A percentile compares a stretch with the other conserved stretches of the same genome.
phyloP scores from a whole-genome alignment of 2,888 invertebrate species.

The Chymomyza procnemis region DNA sequence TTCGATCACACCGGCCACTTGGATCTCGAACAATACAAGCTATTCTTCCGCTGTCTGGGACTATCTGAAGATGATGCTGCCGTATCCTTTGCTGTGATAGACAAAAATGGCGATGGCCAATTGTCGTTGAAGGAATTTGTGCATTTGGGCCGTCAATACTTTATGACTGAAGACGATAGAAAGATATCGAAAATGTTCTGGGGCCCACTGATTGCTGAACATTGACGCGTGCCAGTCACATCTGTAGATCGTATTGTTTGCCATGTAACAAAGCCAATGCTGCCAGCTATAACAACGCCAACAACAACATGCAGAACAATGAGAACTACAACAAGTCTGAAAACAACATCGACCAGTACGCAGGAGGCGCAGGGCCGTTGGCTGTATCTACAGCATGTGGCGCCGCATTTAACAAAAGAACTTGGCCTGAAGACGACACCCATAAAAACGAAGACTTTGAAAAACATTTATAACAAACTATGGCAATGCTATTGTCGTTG shows the following conservation, averaged over 20 bases:
- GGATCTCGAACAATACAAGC: constrained; percentile 88
- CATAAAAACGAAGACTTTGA: constrained; percentile 49
- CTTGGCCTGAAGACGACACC: constrained; percentile 14
- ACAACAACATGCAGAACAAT: constrained; percentile 15
- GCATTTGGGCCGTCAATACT: constrained; percentile 88
- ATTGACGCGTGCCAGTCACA: constrained; percentile 75
- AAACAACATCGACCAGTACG: constrained; percentile 24
- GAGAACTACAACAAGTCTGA: constrained; percentile 18
- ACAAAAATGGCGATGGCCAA: constrained; percentile 88
- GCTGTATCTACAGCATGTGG: constrained; percentile 65
- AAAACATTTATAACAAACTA: constrained; percentile 37
- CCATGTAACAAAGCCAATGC: constrained; percentile 21
- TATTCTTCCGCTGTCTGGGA: constrained; percentile 89
- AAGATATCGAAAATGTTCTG: constrained; percentile 91
- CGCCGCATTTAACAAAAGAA: constrained; percentile 40
- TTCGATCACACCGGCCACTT: constrained; percentile 88
- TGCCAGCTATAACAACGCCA: constrained; percentile 1
- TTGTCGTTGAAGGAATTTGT: constrained; percentile 88
- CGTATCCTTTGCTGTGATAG: constrained; percentile 88
- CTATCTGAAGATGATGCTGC: constrained; percentile 87
- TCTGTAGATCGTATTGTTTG: constrained; percentile 54
- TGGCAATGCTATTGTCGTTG: constrained; percentile 41
- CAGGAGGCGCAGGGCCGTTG: constrained; percentile 56
- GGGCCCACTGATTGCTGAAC: constrained; percentile 86
- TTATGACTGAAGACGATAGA: constrained; percentile 86